Percentiles rank a stretch among this genome's conserved stretches.
Evolutionary conservation across 2,888 invertebrate species (phyloP).

Genomic region (Tenthredo livida): DNA sequence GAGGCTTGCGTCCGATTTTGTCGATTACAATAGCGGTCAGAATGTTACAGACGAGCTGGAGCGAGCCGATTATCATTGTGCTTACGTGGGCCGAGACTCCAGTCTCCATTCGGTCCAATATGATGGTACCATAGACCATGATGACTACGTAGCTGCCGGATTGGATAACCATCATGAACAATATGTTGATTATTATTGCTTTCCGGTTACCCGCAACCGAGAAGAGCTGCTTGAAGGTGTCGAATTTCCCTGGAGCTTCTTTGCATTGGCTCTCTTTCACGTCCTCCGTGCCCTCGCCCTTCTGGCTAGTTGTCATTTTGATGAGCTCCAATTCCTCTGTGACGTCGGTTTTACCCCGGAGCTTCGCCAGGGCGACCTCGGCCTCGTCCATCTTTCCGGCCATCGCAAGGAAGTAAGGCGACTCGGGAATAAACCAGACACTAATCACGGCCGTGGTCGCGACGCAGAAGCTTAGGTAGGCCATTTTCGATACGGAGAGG

Average conservation of each 20-base stretch:
- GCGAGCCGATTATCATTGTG: conserved; percentile 65
- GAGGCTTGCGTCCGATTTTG: conserved; percentile 76
- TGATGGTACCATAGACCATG: conserved; percentile 74
- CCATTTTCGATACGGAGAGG: conserved; percentile 64
- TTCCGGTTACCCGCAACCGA: conserved; percentile 66
- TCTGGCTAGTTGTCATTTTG: conserved; percentile 49
- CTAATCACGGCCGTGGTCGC: conserved; percentile 71
- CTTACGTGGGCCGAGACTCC: conserved; percentile 57
- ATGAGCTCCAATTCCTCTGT: conserved; percentile 78
- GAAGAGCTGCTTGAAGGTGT: conserved; percentile 64
- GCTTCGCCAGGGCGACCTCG: conserved; percentile 74
- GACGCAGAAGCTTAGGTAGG: conserved; percentile 70
- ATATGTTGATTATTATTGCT: conserved; percentile 76
- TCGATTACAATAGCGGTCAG: conserved; percentile 75
- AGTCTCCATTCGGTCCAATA: conserved; percentile 72
- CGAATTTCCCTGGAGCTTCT: background rate
- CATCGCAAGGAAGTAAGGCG: conserved; percentile 77
- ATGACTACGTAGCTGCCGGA: conserved; percentile 74
- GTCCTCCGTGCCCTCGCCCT: background rate
- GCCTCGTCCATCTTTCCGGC: conserved; percentile 74
- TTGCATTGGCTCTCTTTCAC: background rate
- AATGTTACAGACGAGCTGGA: conserved; percentile 69
- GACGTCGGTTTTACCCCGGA: conserved; percentile 79
- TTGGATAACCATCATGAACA: conserved; percentile 78
- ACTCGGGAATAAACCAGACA: conserved; percentile 79